Base-by-base conservation (phyloP, 2,113 vertebrate species). In the Urocolius indicus region DNA sequence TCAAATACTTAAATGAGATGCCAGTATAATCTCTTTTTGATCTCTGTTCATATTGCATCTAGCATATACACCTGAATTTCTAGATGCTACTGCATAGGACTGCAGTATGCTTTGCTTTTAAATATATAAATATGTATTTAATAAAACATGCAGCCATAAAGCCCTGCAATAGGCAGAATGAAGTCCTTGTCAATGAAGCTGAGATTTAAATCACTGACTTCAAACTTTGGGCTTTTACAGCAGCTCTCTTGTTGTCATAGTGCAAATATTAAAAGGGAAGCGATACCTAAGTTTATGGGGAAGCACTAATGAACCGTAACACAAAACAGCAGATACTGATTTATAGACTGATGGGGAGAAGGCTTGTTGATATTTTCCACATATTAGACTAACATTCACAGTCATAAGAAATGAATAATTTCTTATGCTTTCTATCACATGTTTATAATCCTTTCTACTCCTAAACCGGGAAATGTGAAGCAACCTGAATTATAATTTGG, bases 111-210 rank as follows among this genome's bases (percentile, higher is more conserved):
- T 84, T 83, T n/a, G 32, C 5, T 34, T 30, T 72, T 58, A 73
- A 66, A 55, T 30, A 58, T 2, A 59, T 13, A 55, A 22, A 36
- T 16, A 78, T 0, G 1, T 18, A 30, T 51, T 63, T 0, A 63
- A 6, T 38, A 91, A 87, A 73, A 30, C 34, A 34, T 11, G 30
- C 5, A 85, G 18, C 4, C 48, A 69, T 19, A 85, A 85, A 87
- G 32, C 5, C 34, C 41, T 65, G 0, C 4, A 57, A 63, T 30
- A 84, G 2, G 1, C 3, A 45, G 34, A 79, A 84, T 4, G 15
- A 69, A 2, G 14, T 20, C 45, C 48, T 51, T 69, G 22, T 23
- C 26, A 69, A 18, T 23, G 13, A 74, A 84, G 18, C 9, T 30
- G 90, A 62, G 29, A 57, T 57, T 73, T 38, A 80, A 77, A 67